Evolutionary conservation across 2,888 invertebrate species (phyloP), one percentile per base, ranked within the genome.

Genomic region (Eurytoma californica): DNA sequence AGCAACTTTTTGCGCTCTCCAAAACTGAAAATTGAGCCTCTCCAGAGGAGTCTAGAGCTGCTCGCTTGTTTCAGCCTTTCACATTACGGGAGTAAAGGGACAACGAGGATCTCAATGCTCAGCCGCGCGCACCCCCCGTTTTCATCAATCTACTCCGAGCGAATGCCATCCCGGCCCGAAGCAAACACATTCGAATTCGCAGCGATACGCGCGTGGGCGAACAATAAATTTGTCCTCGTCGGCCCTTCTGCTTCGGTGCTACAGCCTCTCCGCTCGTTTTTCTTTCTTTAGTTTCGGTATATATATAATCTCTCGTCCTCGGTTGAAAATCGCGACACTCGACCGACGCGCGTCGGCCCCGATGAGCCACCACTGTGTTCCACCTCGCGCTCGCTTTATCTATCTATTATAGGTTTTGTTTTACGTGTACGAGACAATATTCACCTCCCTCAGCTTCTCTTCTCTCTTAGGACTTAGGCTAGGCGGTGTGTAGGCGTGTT

Each of bases 191-290:
- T 30, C 30, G 7, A 30, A 30, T 4, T 30, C 39, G 39, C 7
- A 39, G 39, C n/a, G n/a, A n/a, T 39, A 39, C 39, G 7, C 39
- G 39, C 39, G 39, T 4, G 39, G 7, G 68, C 53, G 67, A 75
- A 72, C 68, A n/a, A n/a, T n/a, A n/a, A 67, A 63, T n/a, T 67
- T 49, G 58, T 87, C 88, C 87, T 85, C 81, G 86, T 88, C 87
- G 86, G 85, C 86, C 87, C 87, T 89, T 87, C 86, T 83, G 80
- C 83, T 84, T 16, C 13, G 3, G 53, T 14, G 5, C 39, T 14
- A 12, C 18, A 63, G 3, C 58, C 3, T 47, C 39, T 39, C 3
- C 18, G 63, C 24, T 20, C 47, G 7, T 39, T 39, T 39, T 39
- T 7, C 47, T 39, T 18, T 18, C 28, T 58, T 63, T 57, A 20